Evolutionary conservation across 2,888 invertebrate genomes (phyloP).

Genomic region (Amphimallon solstitiale): DNA sequence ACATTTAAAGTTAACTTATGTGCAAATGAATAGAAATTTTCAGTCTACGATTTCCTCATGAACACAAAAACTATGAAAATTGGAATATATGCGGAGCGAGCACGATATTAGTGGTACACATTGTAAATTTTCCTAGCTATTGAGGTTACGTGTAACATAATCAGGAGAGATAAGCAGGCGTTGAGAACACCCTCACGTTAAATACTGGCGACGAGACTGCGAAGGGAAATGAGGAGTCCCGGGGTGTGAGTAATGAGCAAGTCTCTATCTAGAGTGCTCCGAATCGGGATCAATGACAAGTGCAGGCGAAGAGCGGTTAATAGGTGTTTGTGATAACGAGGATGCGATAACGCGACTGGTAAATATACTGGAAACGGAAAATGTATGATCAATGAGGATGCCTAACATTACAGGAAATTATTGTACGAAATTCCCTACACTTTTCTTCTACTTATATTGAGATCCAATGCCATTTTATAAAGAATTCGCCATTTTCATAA

Average conservation of each 20-base stretch:
- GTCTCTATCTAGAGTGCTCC: constrained; percentile 51
- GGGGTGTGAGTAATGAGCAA: constrained; percentile 62
- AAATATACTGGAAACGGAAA: constrained; percentile 65
- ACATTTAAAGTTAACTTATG: no score
- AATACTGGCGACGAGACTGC: constrained; percentile 51
- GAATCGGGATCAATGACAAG: constrained; percentile 63
- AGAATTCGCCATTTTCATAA: not conserved
- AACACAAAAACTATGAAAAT: constrained; percentile 5
- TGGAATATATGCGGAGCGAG: constrained; percentile 5
- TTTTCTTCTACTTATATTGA: constrained; percentile 7
- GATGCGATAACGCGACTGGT: constrained; percentile 60
- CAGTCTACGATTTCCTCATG: constrained; percentile 1
- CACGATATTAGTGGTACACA: constrained; percentile 34
- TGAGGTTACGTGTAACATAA: constrained; percentile 59
- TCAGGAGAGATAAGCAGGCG: constrained; percentile 59
- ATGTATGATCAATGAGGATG: constrained; percentile 63
- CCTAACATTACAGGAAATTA: constrained; percentile 60
- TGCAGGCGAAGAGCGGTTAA: constrained; percentile 61
- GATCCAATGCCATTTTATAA: not conserved
- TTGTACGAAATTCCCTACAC: constrained; percentile 43
- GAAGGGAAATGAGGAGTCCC: constrained; percentile 57
- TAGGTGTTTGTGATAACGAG: constrained; percentile 62
- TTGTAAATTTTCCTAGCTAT: constrained; percentile 51
- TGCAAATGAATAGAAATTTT: not conserved
- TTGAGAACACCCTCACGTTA: constrained; percentile 54